Base-by-base conservation (phyloP, 2,888 invertebrate species). In the Syrphus vitripennis region DNA sequence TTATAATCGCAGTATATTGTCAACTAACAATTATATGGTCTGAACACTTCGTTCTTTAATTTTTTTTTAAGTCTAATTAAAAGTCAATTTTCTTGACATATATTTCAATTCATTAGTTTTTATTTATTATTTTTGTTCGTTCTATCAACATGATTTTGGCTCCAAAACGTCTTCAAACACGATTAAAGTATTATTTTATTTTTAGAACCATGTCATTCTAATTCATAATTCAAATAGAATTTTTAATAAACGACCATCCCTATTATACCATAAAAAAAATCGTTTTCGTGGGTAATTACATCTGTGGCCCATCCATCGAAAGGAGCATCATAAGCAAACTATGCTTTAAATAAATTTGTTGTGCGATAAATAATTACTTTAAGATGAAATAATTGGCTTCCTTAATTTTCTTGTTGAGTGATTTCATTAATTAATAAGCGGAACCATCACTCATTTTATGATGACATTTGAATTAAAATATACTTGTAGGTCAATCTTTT, bases 401-500 rank as follows among this genome's bases (percentile, higher is more conserved):
- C 61, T 72, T 81, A 76, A 84, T 84, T 84, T 84, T 81, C 84
- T 48, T 55, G 69, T 84, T 84, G 81, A 84, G 72, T 76, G 84
- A 76, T 72, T 84, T 81, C 84, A 61, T 76, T 77, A 81, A 84
- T 81, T 84, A 81, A 69, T 29, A 67, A 74, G 67, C 59, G 21
- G n/a, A 61, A 67, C n/a, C 67, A 61, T 67, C 42, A 40, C 19
- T 78, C 40, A 50, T 45, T 53, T 24, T 16, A 26, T 24, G 71
- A 65, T 71, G 80, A 45, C 65, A 65, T 65, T 65, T 65, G 31
- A 65, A 65, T 45, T 65, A 19, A 55, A 53, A 40, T 45, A 31
- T 19, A 45, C 65, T 65, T 65, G 0, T 65, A 45, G 45, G 45
- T 31, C 65, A 65, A 29, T 65, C 29, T 65, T 53, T n/a, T n/a